Conservation (phyloP, 2,888 invertebrate species). For the Drosophila ezoana region DNA sequence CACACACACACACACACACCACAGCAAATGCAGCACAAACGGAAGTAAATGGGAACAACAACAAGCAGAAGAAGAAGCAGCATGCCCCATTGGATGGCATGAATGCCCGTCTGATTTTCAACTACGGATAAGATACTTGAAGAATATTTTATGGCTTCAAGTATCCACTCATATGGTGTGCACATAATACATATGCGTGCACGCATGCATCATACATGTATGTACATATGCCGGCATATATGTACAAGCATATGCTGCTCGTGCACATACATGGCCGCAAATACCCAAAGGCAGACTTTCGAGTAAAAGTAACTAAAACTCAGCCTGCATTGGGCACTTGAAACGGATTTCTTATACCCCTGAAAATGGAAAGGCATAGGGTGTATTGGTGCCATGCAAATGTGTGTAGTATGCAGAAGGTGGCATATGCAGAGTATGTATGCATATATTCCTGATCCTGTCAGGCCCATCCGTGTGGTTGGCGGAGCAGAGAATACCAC, state of each 20-base stretch:
- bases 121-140: conserved; percentile 73
- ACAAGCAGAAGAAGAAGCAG: conserved; percentile 3
- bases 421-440: too few species aligned
- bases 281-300: neutral
- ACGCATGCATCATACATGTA: neutral
- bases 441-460: too few species aligned
- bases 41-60: conserved; percentile 69
- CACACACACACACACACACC: conserved; percentile 36
- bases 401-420: too few species aligned
- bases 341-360: neutral
- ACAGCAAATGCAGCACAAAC: conserved; percentile 68
- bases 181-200: conserved; percentile 18
- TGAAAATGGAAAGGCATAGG: too few species aligned
- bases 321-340: neutral
- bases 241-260: too few species aligned
- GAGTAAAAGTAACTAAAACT: neutral
- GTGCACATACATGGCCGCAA: neutral
- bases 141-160: conserved; percentile 55
- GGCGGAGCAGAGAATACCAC: too few species aligned
- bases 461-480: too few species aligned
- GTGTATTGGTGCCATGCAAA: too few species aligned
- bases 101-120: conserved; percentile 70
- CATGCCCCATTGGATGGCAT: conserved; percentile 62
- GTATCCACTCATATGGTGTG: conserved; percentile 42
- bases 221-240: neutral